Evolutionary conservation across 2,888 invertebrate species (phyloP).

Genomic region (Heliconius sara): DNA sequence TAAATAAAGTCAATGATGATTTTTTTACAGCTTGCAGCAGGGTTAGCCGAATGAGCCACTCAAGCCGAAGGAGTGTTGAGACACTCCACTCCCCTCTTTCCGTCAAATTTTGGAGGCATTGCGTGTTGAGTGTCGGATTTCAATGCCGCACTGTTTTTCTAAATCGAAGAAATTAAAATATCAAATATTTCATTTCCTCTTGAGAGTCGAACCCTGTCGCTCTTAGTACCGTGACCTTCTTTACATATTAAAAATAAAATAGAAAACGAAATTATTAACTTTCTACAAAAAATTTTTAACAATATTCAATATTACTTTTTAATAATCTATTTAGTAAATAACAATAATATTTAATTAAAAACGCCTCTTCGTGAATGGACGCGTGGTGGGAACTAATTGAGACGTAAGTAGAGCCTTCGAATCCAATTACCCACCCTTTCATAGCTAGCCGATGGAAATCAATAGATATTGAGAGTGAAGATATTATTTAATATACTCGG

Average conservation of each 20-base stretch:
- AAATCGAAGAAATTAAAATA: too few relatives aligned
- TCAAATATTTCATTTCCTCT: too few relatives aligned
- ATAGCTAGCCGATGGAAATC: conserved; percentile 22
- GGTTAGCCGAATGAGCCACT: too few relatives aligned
- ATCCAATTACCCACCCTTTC: conserved; percentile 37
- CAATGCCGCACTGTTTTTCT: too few relatives aligned
- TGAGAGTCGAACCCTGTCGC: too few relatives aligned
- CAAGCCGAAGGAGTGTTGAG: too few relatives aligned
- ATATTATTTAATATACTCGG: conserved; percentile 14
- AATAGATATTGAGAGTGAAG: conserved; percentile 21
- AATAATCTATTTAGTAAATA: conserved; percentile 5
- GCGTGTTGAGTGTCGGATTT: too few relatives aligned
- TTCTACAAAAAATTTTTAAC: background rate
- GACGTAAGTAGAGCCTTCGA: conserved; percentile 33
- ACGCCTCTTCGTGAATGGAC: background rate
- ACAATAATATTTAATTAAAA: conserved; percentile 18
- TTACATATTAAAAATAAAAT: too few relatives aligned
- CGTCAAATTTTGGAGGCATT: too few relatives aligned
- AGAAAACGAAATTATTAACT: background rate
- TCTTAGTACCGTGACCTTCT: too few relatives aligned
- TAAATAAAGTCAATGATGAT: conserved; percentile 1
- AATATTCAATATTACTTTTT: background rate
- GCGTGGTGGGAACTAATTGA: conserved; percentile 14
- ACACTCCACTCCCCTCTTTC: too few relatives aligned
- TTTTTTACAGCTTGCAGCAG: too few relatives aligned